A percentile compares a stretch with the other conserved stretches of the same genome.
phyloP scores from a whole-genome alignment of 2,113 vertebrate genomes.

The Paracanthobrama guichenoti region DNA sequence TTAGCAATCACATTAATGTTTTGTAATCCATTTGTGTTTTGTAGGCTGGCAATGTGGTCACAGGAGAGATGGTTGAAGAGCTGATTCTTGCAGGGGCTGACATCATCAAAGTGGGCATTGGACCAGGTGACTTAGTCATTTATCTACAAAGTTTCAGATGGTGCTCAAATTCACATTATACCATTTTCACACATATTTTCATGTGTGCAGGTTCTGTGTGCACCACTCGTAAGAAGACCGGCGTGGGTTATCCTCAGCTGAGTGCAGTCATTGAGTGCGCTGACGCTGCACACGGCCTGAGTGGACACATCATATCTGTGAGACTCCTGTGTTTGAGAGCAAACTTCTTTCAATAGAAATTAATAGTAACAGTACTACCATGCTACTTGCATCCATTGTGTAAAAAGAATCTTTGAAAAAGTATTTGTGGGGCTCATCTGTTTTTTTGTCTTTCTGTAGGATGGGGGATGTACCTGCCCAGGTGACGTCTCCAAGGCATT shows the following conservation, averaged over 20 bases:
- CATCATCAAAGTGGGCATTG: slow-evolving; percentile 94
- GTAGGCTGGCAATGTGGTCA: slow-evolving; percentile 91
- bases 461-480: slow-evolving; percentile 89
- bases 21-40: not conserved
- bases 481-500: slow-evolving; percentile 93
- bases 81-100: slow-evolving; percentile 89
- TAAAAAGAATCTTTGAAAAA: not conserved
- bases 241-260: slow-evolving; percentile 90
- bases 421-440: not conserved
- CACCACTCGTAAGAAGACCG: slow-evolving; percentile 88
- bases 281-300: slow-evolving; percentile 87
- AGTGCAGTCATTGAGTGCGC: slow-evolving; percentile 92
- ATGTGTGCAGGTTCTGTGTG: slow-evolving; percentile 83
- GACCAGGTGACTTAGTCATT: slow-evolving; percentile 79
- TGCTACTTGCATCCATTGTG: not conserved
- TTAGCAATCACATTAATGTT: not conserved
- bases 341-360: not conserved
- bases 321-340: slow-evolving; percentile 57
- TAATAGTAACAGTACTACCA: not conserved
- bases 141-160: not conserved
- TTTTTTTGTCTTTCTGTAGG: slow-evolving; percentile 69
- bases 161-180: not conserved
- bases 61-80: slow-evolving; percentile 94
- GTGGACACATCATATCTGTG: slow-evolving; percentile 91
- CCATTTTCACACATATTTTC: not conserved